A percentile compares a stretch with the other conserved stretches of the same genome.
phyloP scores from a whole-genome alignment of 2,113 vertebrate genomes.

The Suncus etruscus region DNA sequence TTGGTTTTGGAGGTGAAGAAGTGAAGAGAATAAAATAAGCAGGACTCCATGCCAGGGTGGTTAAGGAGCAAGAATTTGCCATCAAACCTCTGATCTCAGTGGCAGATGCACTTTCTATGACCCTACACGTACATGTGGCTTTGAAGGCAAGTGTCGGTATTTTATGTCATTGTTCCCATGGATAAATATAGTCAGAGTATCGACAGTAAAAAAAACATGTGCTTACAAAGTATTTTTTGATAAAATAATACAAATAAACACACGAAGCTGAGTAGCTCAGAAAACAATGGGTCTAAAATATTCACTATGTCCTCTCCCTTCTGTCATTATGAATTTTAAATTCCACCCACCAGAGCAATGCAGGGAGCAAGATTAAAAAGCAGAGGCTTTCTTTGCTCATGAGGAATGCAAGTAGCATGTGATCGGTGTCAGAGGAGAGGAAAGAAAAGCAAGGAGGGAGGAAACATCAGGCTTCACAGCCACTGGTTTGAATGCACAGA shows the following conservation, averaged over 20 bases:
- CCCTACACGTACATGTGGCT: too few relatives aligned
- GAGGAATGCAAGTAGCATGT: not conserved
- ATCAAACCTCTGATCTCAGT: not conserved
- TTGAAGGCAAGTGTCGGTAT: not conserved
- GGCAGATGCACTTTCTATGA: not conserved
- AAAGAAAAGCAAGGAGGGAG: not conserved
- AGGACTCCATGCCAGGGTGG: too few relatives aligned
- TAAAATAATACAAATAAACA: constrained; percentile 33
- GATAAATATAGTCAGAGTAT: not conserved
- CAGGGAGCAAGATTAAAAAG: not conserved
- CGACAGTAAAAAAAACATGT: not conserved
- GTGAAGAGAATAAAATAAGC: not conserved
- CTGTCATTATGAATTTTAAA: not conserved
- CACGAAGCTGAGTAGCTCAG: not conserved
- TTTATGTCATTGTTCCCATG: not conserved
- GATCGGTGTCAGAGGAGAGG: not conserved
- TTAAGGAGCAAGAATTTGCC: not conserved
- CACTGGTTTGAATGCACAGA: not conserved
- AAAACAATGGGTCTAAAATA: not conserved
- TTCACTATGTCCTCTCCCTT: not conserved
- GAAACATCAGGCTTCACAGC: not conserved
- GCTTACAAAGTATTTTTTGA: not conserved
- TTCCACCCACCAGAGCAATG: not conserved
- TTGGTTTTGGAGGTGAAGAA: not conserved
- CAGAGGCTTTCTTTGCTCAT: not conserved